Base-by-base conservation (phyloP, 1,140 invertebrate species). In the Mactra quadrangularis region DNA sequence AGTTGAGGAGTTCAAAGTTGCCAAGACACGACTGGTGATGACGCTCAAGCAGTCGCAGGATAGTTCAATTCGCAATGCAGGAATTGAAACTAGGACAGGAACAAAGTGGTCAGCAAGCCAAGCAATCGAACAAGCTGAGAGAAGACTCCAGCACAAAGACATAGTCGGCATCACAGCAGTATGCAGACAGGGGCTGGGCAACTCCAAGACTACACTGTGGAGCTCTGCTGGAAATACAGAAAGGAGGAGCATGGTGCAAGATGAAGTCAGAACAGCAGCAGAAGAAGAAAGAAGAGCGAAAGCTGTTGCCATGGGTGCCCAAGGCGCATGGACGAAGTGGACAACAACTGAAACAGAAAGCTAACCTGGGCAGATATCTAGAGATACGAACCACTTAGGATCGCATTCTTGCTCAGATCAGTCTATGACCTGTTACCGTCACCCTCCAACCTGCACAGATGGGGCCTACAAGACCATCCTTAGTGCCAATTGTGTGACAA, bases 1-100 rank as follows among this genome's bases (percentile, higher is more conserved):
- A 22, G 68, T 53, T 29, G 47, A 72, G n/a, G 47, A 72, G 35
- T 72, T 53, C 25, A 53, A 53, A 31, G 29, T 29, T 25, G 47
- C 41, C 47, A 52, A 72, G 29, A 9, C 27, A 53, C 19, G 47
- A 72, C 45, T 52, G 27, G 13, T 38, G 35, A 38, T 64, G 60
- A 35, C 11, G 22, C 22, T 64, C 22, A 33, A 33, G 22, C 0
- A 35, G 15, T 31, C 17, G 13, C 4, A 27, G 13, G 33, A 64
- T 17, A 64, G 31, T n/a, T 15, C 15, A 6, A 41, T 41, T 15
- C 15, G 38, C 22, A n/a, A 29, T 0, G 53, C 53, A 3, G 53
- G 13, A 57, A 57, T 57, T 13, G 0, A n/a, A 57, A 29, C 27
- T 25, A 0, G 22, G 15, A 57, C 2, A n/a, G 2, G 53, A 17